Evolutionary conservation across 2,888 invertebrate genomes (phyloP), one percentile per base, ranked within the genome.

Genomic region (Netelia fuscicornis): DNA sequence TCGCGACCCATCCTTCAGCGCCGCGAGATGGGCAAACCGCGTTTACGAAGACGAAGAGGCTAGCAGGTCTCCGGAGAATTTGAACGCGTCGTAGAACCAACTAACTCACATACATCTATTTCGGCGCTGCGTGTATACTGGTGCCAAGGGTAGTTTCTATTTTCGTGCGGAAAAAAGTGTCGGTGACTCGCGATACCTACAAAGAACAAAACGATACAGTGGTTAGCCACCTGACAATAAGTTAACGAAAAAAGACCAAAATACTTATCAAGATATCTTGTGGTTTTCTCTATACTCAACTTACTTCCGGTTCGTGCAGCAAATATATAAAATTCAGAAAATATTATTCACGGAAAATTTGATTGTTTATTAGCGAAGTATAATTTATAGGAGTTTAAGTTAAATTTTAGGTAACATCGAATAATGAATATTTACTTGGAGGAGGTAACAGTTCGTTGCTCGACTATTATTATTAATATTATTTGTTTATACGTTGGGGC

Each of bases 11-110:
- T 48, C 62, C 72, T 37, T 37, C 37, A 37, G 6, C 37, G 6
- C 56, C 58, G 30, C 30, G 56, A 65, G 79, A 68, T 62, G 25
- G 72, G 65, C 65, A 72, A 30, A 71, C 72, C 11, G 25, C 65
- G 72, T 72, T 76, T 64, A 56, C 85, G 82, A 82, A 85, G 82
- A 80, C 82, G 85, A 82, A 85, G 82, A 62, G 82, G 74, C 74
- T 67, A 70, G 25, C 13, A 48, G 48, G 64, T 72, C 85, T 72
- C 82, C 56, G 72, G 85, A 78, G 76, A 85, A 82, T 80, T 82
- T 72, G 70, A 58, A 75, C 79, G 30, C 70, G 23, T 44, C 58
- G 54, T 9, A 52, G 62, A 71, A 56, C 23, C 44, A 5, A 30
- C 56, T 10, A 25, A 13, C 25, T 25, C 42, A 65, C 65, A 65